Base-by-base conservation (phyloP, 2,888 invertebrate species). In the Zygaena filipendulae region DNA sequence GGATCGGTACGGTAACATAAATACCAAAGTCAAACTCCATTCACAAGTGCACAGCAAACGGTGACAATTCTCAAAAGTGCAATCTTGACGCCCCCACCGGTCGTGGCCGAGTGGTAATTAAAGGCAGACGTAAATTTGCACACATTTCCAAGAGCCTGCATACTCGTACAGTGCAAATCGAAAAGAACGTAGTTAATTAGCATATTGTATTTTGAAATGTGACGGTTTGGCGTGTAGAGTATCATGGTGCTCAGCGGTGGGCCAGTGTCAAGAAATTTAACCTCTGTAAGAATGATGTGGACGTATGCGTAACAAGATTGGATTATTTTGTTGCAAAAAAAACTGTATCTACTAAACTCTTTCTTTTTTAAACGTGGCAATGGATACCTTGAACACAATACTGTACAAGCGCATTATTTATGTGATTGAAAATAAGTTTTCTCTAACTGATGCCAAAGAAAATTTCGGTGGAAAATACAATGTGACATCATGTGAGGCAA, bases 181-280 rank as follows among this genome's bases (percentile, higher is more conserved):
- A 68, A 70, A 70, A 64, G 59, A 53, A 47, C 45, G 50, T 57
- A 66, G 63, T 69, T 77, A 77, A 79, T 79, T 77, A 77, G 77
- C 79, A 79, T 79, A 77, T 77, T 75, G 74, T 69, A 69, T 68
- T 75, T 75, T 71, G 70, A 69, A 75, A 72, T 71, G 71, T 74
- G 75, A 75, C 75, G 62, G 72, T 69, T 68, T 71, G 55, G 69
- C 62, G 68, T 69, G 66, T 59, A 52, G 54, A 54, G 60, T 49
- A 59, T 59, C 59, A 62, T 69, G 61, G 60, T 52, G 59, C 71
- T 63, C 74, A 67, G 70, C 64, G 77, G 74, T 72, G 70, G 74
- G 62, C 63, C 49, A 42, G 39, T 54, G 57, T 52, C 42, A 47
- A 45, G 55, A 59, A 52, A 62, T 62, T 66, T 64, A 16, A 16